phyloP scores from a whole-genome alignment of 35 echinoderm and acorn worm genomes.

The Stichopus chloronotus region DNA sequence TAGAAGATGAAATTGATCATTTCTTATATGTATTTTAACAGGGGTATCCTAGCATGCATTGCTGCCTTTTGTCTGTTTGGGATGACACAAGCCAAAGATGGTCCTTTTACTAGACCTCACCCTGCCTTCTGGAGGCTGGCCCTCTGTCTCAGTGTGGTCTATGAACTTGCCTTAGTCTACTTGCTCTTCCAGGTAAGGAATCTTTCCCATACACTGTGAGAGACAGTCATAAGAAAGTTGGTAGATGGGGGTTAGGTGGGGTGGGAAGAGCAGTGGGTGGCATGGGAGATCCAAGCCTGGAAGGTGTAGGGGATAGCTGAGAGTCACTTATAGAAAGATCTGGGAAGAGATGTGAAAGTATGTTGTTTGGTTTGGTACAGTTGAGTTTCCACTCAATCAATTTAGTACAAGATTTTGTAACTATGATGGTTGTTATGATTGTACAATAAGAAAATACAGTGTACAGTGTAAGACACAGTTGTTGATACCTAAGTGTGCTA shows the following conservation, averaged over 20 bases:
- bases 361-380: too few relatives aligned
- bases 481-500: too few relatives aligned
- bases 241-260: background rate
- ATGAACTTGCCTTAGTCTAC: slow-evolving; percentile 86
- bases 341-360: background rate
- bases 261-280: background rate
- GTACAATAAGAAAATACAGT: too few relatives aligned
- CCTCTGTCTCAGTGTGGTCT: slow-evolving; percentile 87
- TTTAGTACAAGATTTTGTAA: too few relatives aligned
- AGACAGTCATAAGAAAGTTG: background rate
- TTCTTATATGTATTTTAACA: slow-evolving; percentile 49
- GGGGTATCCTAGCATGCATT: slow-evolving; percentile 82
- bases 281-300: background rate
- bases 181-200: slow-evolving; percentile 84
- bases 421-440: too few relatives aligned
- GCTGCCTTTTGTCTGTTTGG: slow-evolving; percentile 87
- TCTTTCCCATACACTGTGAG: background rate
- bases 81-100: slow-evolving; percentile 96
- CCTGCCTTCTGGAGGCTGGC: slow-evolving; percentile 91
- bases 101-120: slow-evolving; percentile 89
- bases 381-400: too few relatives aligned
- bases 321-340: background rate
- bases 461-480: too few relatives aligned
- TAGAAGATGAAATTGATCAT: too few relatives aligned
- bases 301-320: background rate